phyloP scores from a whole-genome alignment of 2,888 invertebrate genomes.

The Drosophila paramelanica region DNA sequence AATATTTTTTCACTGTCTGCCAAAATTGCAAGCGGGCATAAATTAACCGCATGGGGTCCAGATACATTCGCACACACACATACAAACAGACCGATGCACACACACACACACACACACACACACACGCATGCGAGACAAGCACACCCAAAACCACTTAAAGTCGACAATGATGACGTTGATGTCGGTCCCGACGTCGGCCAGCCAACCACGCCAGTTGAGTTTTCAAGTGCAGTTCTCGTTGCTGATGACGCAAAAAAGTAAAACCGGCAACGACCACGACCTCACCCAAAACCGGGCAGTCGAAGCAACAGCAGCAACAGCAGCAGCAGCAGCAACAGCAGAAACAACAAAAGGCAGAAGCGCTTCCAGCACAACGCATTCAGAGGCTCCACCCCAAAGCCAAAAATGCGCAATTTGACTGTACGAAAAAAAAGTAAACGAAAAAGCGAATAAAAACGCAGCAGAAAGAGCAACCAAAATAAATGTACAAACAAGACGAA shows the following conservation, averaged over 20 bases:
- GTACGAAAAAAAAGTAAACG: constrained; percentile 63
- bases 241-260: constrained; percentile 70
- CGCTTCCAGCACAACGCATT: constrained; percentile 61
- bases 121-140: constrained; percentile 62
- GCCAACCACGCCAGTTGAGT: constrained; percentile 76
- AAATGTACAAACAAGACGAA: constrained; percentile 57
- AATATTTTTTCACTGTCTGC: constrained; percentile 79
- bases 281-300: constrained; percentile 70
- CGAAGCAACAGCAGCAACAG: constrained; percentile 25
- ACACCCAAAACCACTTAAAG: constrained; percentile 78
- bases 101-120: constrained; percentile 36
- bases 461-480: constrained; percentile 73
- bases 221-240: constrained; percentile 75
- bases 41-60: constrained; percentile 80
- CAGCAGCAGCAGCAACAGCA: constrained; percentile 24
- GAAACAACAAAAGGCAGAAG: constrained; percentile 64
- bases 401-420: constrained; percentile 79
- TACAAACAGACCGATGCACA: constrained; percentile 36
- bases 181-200: constrained; percentile 55
- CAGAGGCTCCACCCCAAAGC: constrained; percentile 77
- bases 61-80: constrained; percentile 52
- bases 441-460: constrained; percentile 70
- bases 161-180: constrained; percentile 80
- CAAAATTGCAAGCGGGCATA: constrained; percentile 78
- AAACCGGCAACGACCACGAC: constrained; percentile 77